phyloP scores from a whole-genome alignment of 1,140 invertebrate species.

The Trichonephila inaurata region DNA sequence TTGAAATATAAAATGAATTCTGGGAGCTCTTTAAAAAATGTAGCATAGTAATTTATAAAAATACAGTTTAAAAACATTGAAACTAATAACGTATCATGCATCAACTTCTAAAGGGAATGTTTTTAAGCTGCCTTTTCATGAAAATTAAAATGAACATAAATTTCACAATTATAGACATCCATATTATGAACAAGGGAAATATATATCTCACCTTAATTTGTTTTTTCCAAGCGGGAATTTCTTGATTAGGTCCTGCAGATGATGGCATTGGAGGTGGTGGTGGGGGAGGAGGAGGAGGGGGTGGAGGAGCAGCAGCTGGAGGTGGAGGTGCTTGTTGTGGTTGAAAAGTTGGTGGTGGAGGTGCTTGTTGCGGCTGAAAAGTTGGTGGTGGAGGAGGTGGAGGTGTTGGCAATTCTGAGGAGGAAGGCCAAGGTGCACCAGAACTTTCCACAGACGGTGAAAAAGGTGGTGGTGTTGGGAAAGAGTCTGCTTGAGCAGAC shows the following conservation, averaged over 20 bases:
- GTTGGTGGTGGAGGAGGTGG: constrained; percentile 71
- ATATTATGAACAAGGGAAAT: too few species aligned
- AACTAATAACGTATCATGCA: too few species aligned
- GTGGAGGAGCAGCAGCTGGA: constrained; percentile 80
- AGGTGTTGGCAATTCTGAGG: constrained; percentile 64
- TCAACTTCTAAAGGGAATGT: too few species aligned
- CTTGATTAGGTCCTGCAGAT: constrained; percentile 81
- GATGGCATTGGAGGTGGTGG: constrained; percentile 83
- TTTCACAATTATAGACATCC: too few species aligned
- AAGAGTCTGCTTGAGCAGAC: constrained; percentile 44
- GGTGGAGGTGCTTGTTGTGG: constrained; percentile 73
- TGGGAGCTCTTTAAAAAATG: too few species aligned
- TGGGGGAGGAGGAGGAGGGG: constrained; percentile 82
- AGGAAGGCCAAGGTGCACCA: constrained; percentile 52
- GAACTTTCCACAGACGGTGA: constrained; percentile 54
- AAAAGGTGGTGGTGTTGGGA: constrained; percentile 67
- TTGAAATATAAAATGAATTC: too few species aligned
- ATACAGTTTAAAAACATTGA: too few species aligned
- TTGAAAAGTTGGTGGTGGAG: constrained; percentile 59
- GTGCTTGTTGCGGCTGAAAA: constrained; percentile 52
- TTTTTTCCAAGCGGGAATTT: constrained; percentile 69
- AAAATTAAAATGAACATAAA: too few species aligned
- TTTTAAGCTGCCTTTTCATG: too few species aligned
- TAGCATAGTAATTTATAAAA: too few species aligned
- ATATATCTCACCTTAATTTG: constrained; percentile 51